Base-by-base conservation (phyloP, 1,140 invertebrate species). In the Eumeta japonica region DNA sequence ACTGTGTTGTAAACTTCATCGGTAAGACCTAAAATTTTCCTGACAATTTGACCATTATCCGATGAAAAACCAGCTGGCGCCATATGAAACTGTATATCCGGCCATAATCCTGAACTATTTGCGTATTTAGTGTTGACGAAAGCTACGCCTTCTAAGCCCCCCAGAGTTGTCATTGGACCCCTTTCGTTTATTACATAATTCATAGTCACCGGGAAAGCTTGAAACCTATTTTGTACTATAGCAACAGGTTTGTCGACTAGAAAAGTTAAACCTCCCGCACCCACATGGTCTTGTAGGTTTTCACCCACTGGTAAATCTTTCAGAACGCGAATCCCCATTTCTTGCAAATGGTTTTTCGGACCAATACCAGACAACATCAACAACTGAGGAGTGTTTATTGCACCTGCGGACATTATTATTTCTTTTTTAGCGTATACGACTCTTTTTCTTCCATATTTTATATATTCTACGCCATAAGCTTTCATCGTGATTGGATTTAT, bases 311-410 rank as follows among this genome's bases (percentile, higher is more conserved):
- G 82, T n/a, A 90, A 72, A 63, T 93, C 82, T 52, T 82, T 83
- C 0, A 90, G 42, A 0, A 89, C 81, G 5, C 79, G 79, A 20
- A 93, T 88, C 3, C 84, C 83, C 11, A 88, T 61, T 20, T 85
- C 66, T 28, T 75, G 61, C 5, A 95, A 72, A 45, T 94, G 89
- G 3, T 85, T 76, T 18, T 75, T 77, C 0, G 90, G 91, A 1
- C 92, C 92, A 28, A 94, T 79, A 0, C 92, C 92, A 0, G 90
- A 93, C 0, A 94, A 55, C 90, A 94, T 92, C 33, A 95, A 61
- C 17, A 95, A 58, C 46, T 92, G 89, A 0, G 90, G 86, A 12
- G 81, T 84, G 35, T 89, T 89, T 3, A 93, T 87, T 0, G 87
- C 80, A 0, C 90, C 90, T 1, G 88, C 88, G 1, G 87, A 87